These are phyloP conservation scores for pig (Sus scrofa) DNA, from an alignment of 2,113 vertebrate species.

Conservation along the genomic window T2T-Sscrofa CM000819.6:138464001-138464500, in stretches of 20 bases:
- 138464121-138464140: not conserved
- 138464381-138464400: too few relatives aligned
- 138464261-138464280: not conserved
- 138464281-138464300: not conserved
- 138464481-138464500: too few relatives aligned
- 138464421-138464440: too few relatives aligned
- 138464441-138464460: too few relatives aligned
- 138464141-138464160: constrained; percentile 30
- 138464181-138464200: not conserved
- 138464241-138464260: not conserved
- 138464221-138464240: not conserved
- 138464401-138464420: too few relatives aligned
- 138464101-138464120: constrained; percentile 12
- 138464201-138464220: not conserved
- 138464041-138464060: not conserved
- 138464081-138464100: not conserved
- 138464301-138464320: not conserved
- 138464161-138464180: not conserved
- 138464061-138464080: not conserved
- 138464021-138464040: not conserved
- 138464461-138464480: too few relatives aligned
- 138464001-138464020: not conserved
- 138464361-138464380: constrained; percentile 28
- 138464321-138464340: not conserved
- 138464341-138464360: not conserved